Percentiles rank a stretch among this genome's conserved stretches.
Conservation (phyloP, 2,888 invertebrate species). For the Xestia c-nigrum region DNA sequence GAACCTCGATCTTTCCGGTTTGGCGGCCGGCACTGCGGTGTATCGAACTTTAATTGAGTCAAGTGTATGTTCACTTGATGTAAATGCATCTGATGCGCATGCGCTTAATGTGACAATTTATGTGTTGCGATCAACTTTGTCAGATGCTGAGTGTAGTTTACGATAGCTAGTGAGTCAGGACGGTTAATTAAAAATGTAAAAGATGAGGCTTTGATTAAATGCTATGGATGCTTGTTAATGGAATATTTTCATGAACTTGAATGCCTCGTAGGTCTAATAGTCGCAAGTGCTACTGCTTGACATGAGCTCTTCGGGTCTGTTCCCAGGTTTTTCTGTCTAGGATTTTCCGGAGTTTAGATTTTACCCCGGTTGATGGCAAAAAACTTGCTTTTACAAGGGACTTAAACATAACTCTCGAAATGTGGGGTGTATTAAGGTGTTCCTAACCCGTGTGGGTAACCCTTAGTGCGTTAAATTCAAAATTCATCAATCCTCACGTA, state of each 20-base stretch:
- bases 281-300: neutral
- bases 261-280: neutral
- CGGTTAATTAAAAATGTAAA: slow-evolving; percentile 52
- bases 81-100: slow-evolving; percentile 48
- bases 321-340: neutral
- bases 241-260: slow-evolving; percentile 6
- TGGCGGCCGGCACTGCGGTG: slow-evolving; percentile 58
- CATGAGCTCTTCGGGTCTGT: neutral
- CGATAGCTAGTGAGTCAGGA: slow-evolving; percentile 37
- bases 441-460: neutral
- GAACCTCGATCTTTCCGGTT: slow-evolving; percentile 70
- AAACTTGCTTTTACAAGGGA: neutral
- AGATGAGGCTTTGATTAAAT: slow-evolving; percentile 55
- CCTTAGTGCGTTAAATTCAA: no score
- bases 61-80: slow-evolving; percentile 65
- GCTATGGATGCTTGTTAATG: slow-evolving; percentile 31
- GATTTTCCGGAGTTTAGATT: neutral
- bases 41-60: slow-evolving; percentile 70
- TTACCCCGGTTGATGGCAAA: neutral
- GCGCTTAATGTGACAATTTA: slow-evolving; percentile 62
- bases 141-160: slow-evolving; percentile 41
- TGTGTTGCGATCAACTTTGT: slow-evolving; percentile 48
- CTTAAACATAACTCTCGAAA: neutral
- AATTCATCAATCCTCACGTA: neutral
- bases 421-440: neutral